These are phyloP conservation scores for Papilio xuthus DNA, from an alignment of 1,140 invertebrate species.

Conservation along the genomic window DNA sequence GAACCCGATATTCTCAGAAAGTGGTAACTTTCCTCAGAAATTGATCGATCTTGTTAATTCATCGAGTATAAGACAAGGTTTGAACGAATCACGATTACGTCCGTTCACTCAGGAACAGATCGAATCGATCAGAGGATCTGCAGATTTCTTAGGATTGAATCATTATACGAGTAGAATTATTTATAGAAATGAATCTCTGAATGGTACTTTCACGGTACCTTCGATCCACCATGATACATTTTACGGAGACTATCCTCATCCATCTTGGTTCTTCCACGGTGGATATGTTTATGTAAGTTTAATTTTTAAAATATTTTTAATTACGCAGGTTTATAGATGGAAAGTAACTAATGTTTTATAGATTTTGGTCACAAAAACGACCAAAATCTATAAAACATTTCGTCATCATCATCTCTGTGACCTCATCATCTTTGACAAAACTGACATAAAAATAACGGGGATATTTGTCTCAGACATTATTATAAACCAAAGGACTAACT, in stretches of 20 bases:
- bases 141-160: constrained; percentile 42
- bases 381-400: no score
- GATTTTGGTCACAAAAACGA: no score
- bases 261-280: constrained; percentile 28
- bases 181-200: constrained; percentile 41
- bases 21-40: constrained; percentile 83
- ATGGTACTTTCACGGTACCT: constrained; percentile 28
- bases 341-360: no score
- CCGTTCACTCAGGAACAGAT: constrained; percentile 38
- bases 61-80: constrained; percentile 33
- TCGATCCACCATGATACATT: constrained; percentile 27
- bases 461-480: no score
- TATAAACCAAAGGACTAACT: no score
- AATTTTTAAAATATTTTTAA: no score
- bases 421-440: no score
- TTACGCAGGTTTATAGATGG: no score
- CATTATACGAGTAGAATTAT: constrained; percentile 43
- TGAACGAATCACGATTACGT: constrained; percentile 36
- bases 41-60: constrained; percentile 36
- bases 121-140: constrained; percentile 38
- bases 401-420: no score
- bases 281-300: constrained; percentile 40
- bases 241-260: constrained; percentile 30
- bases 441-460: no score
- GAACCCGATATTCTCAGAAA: constrained; percentile 83